Evolutionary conservation across 2,113 vertebrate species (phyloP), one percentile per base, ranked within the genome.

Genomic region (Pituophis catenifer): DNA sequence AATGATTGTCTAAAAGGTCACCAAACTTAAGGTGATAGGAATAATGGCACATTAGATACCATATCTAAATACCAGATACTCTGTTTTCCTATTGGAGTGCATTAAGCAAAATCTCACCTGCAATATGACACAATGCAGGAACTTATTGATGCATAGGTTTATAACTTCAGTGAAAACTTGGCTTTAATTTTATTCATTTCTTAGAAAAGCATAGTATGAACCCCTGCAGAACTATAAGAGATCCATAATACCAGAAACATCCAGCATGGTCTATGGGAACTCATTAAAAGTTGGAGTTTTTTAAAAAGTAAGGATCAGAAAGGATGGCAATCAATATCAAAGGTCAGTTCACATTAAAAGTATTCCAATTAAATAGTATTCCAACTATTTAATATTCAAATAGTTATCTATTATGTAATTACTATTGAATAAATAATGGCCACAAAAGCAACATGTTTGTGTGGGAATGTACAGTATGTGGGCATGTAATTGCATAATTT

Each of bases 211-310:
- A 13, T 62, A 33, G 9, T 95, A 92, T 62, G 94, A 70, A 95
- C 89, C 19, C 90, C 0, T 87, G 1, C 86, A 87, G 52, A 89
- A 50, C 9, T 23, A 57, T 93, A 89, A 93, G 94, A 88, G 17
- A 93, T 89, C n/a, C 54, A 1, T 93, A 94, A 53, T 93, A 91
- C 29, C 9, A 96, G 88, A 3, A 95, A 94, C 54, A 93, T 15
- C 33, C 33, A 92, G 8, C 19, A 94, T 95, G 89, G 26, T 59
- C 87, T 85, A 86, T 21, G 59, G 62, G 94, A 96, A 88, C 9
- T 95, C 89, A 95, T 96, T 94, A 96, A 95, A 96, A 26, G 58
- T 96, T 95, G 93, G 23, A 93, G 52, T 92, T 95, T 91, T 92
- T 96, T 96, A 97, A 89, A 94, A 94, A 96, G 33, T 5, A 95